phyloP scores from a whole-genome alignment of 2,797 vertebrate genomes.

The Danionella dracula region DNA sequence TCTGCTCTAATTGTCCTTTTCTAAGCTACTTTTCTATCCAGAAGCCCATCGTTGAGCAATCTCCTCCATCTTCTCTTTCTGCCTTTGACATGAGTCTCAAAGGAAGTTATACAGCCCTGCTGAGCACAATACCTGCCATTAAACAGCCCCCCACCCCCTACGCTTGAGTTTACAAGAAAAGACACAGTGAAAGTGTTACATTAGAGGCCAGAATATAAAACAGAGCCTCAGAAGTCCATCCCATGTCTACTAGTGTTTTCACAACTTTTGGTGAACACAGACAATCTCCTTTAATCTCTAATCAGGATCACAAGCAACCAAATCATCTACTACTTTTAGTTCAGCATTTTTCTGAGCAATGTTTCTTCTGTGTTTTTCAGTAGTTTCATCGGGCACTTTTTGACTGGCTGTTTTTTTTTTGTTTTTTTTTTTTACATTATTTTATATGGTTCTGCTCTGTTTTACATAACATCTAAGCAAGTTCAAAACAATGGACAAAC shows the following conservation, averaged over 20 bases:
- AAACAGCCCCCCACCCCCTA: background rate
- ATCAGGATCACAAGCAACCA: conserved; percentile 37
- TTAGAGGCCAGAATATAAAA: conserved; percentile 11
- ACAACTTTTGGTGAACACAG: conserved; percentile 16
- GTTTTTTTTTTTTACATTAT: no score
- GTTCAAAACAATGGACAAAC: no score
- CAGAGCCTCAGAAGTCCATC: conserved; percentile 22
- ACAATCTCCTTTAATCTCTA: conserved; percentile 19
- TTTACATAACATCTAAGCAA: no score
- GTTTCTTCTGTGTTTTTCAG: no score
- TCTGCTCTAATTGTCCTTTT: conserved; percentile 40
- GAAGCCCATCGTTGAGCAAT: conserved; percentile 29
- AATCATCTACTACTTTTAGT: conserved; percentile 3
- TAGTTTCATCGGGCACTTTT: no score
- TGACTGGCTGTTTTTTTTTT: no score
- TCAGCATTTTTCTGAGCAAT: no score
- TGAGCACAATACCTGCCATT: conserved; percentile 21
- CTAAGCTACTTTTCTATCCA: conserved; percentile 20
- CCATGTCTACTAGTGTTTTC: conserved; percentile 5
- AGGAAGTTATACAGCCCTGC: background rate
- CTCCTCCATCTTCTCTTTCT: conserved; percentile 28
- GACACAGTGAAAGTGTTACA: background rate
- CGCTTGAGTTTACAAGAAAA: background rate
- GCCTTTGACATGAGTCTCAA: conserved; percentile 32
- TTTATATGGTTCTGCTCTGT: no score